Evolutionary conservation across 2,113 vertebrate species (phyloP).

Genomic region (Nothocercus julius): DNA sequence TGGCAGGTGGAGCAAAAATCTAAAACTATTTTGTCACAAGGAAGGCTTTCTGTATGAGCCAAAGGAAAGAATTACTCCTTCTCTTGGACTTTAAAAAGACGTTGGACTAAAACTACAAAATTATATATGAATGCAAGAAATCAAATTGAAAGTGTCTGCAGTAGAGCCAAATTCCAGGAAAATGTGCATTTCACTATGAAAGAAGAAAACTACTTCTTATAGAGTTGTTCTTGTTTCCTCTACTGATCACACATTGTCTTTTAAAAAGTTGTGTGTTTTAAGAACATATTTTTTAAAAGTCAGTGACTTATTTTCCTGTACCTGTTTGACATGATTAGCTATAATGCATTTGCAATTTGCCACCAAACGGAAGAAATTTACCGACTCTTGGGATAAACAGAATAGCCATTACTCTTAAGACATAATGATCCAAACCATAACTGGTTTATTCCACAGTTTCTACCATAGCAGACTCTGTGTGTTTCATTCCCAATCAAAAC

Average conservation of each 20-base stretch:
- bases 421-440: conserved; percentile 32
- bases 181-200: neutral
- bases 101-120: neutral
- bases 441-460: conserved; percentile 5
- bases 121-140: neutral
- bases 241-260: neutral
- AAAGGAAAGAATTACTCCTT: neutral
- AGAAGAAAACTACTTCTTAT: neutral
- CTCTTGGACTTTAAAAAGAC: neutral
- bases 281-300: neutral
- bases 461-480: neutral
- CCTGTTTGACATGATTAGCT: conserved; percentile 18
- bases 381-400: conserved; percentile 51
- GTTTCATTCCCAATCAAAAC: neutral
- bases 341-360: conserved; percentile 37
- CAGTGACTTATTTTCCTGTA: conserved; percentile 3
- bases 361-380: conserved; percentile 34
- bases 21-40: neutral
- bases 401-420: conserved; percentile 30
- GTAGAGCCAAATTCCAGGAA: neutral
- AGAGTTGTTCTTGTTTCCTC: neutral
- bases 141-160: neutral
- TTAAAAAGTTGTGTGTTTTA: neutral
- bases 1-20: neutral
- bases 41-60: neutral